phyloP scores from a whole-genome alignment of 2,113 vertebrate genomes.

The Ceyx margarethae region DNA sequence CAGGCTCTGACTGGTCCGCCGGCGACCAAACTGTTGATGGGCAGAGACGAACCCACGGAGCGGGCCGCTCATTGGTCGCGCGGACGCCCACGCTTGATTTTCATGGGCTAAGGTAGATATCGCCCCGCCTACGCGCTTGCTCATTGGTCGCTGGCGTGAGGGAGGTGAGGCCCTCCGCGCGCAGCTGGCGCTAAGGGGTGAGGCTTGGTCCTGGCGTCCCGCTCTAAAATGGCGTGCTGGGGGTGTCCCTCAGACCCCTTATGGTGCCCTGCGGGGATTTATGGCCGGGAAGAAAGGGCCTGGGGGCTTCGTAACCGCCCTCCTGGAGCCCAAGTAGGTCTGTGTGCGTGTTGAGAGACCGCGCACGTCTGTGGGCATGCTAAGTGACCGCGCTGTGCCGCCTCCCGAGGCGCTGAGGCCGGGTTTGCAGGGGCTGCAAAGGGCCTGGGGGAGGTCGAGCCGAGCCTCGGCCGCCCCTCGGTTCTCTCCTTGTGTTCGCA shows the following conservation, averaged over 20 bases:
- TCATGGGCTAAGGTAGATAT: fast-evolving
- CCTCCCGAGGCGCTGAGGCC: background rate
- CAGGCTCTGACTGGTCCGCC: background rate
- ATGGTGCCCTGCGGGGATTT: fast-evolving
- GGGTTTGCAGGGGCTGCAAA: fast-evolving
- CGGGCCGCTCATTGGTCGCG: fast-evolving
- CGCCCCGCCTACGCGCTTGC: fast-evolving
- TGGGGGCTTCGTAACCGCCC: fast-evolving
- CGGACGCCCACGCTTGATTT: fast-evolving
- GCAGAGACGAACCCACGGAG: fast-evolving
- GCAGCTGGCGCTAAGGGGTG: no score
- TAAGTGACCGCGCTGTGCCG: fast-evolving
- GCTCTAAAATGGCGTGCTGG: background rate
- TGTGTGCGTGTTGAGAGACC: fast-evolving
- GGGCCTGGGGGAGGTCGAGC: background rate
- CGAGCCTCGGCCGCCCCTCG: no score
- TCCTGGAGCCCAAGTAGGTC: fast-evolving
- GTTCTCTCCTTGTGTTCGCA: fast-evolving
- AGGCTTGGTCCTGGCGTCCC: fast-evolving
- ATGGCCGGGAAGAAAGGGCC: fast-evolving
- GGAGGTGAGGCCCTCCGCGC: fast-evolving
- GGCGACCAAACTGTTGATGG: fast-evolving
- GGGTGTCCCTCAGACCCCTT: no score
- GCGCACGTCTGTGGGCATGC: fast-evolving
- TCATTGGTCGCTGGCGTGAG: background rate